Evolutionary conservation across 2,113 vertebrate species (phyloP), one percentile per base, ranked within the genome.

Genomic region (Odontophorus gujanensis): DNA sequence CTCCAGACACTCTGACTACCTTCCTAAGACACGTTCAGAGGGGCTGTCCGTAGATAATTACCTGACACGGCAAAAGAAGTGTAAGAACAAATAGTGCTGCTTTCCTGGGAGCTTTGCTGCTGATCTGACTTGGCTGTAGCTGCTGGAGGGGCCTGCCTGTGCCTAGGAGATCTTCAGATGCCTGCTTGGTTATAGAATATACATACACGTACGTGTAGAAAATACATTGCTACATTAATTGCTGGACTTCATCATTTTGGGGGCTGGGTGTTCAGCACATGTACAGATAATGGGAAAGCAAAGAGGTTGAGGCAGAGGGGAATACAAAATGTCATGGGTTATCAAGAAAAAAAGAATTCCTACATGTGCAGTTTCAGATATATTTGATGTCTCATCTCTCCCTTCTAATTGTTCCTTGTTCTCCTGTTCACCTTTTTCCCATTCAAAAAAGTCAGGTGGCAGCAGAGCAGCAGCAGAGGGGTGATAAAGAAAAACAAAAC

Each of bases 21-120:
- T 43, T 61, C 28, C 36, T 13, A 36, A 28, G 4, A 8, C 9
- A 3, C 32, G 28, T 30, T 40, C 53, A 40, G 34, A 10, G 17
- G 28, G 59, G 12, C 38, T 7, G 17, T 16, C 28, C 55, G 8
- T 1, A n/a, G 62, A 3, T 17, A 53, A 78, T 36, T 42, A 32
- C 55, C 0, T 55, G 53, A 30, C 25, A 16, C 0, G 13, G 45
- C 34, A 50, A 34, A 59, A 0, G 2, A 28, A 42, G 22, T n/a
- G 43, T 15, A 25, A 28, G 45, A 84, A 48, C 26, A 61, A 66
- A 36, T 3, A 14, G 9, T 3, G n/a, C 47, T 28, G 13, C 12
- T 26, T 30, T 32, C 42, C 59, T 6, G 40, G 58, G 34, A 75
- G 34, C 42, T 65, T 11, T 61, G 63, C 48, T 53, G 20, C 24